Conservation (phyloP, 1,140 invertebrate species). For the Lerema accius region DNA sequence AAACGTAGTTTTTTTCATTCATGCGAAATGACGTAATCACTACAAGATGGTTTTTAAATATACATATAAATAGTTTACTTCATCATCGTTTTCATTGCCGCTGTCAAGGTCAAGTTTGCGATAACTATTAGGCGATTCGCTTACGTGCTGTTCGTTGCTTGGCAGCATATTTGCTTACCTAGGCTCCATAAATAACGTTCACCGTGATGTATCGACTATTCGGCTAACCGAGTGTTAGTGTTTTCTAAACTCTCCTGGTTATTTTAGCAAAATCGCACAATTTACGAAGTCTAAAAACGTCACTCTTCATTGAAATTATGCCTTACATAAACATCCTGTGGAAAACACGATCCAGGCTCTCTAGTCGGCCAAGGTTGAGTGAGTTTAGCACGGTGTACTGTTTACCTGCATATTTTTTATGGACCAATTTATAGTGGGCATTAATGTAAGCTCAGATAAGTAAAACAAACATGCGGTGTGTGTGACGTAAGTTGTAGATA, state of each 20-base stretch:
- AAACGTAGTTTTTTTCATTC: slow-evolving; percentile 43
- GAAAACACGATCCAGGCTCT: slow-evolving; percentile 59
- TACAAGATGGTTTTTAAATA: slow-evolving; percentile 39
- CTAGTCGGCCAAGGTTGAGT: slow-evolving; percentile 66
- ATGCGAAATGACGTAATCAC: slow-evolving; percentile 51
- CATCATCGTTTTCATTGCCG: slow-evolving; percentile 38
- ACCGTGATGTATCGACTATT: slow-evolving; percentile 14
- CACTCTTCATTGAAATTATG: slow-evolving; percentile 50
- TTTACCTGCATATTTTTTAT: slow-evolving; percentile 55
- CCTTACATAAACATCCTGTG: slow-evolving; percentile 65
- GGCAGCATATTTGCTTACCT: slow-evolving; percentile 16
- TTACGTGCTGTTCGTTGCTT: slow-evolving; percentile 27
- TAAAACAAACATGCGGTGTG: slow-evolving; percentile 21
- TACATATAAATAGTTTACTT: slow-evolving; percentile 37
- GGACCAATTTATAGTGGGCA: slow-evolving; percentile 44
- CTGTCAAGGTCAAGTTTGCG: slow-evolving; percentile 40
- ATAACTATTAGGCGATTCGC: slow-evolving; percentile 35
- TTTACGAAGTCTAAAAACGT: slow-evolving; percentile 42
- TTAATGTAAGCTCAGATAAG: slow-evolving; percentile 12
- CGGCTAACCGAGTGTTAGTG: slow-evolving; percentile 22
- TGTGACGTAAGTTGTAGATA: slow-evolving; percentile 6
- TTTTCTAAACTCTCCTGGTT: slow-evolving; percentile 13
- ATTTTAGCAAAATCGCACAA: slow-evolving; percentile 31
- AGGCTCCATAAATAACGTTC: slow-evolving; percentile 24
- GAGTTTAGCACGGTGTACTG: slow-evolving; percentile 47